Conservation (phyloP, 2,113 vertebrate genomes). For the Zosterops japonicus region DNA sequence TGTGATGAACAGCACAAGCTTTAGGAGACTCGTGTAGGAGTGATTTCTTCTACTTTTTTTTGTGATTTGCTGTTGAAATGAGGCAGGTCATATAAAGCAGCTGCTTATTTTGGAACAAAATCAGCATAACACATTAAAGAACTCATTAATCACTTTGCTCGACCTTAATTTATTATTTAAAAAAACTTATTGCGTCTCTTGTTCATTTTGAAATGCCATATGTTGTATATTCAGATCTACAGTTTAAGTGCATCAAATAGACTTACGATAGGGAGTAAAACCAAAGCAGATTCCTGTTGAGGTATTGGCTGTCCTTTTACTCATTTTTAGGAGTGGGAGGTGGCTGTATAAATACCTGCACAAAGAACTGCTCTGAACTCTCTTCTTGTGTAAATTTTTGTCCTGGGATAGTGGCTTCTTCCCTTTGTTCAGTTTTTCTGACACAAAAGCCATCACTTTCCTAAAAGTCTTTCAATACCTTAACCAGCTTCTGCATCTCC, state of each 20-base stretch:
- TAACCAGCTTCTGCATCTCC: not conserved
- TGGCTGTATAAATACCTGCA: not conserved
- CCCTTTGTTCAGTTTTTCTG: not conserved
- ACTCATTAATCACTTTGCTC: constrained; percentile 22
- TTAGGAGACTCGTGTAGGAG: not conserved
- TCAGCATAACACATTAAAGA: constrained; percentile 20
- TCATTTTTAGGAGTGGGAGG: not conserved
- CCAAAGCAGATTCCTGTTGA: not conserved
- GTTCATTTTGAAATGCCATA: not conserved
- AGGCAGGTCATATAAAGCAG: constrained; percentile 43
- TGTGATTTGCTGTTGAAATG: constrained; percentile 38
- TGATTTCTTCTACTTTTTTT: constrained; percentile 13
- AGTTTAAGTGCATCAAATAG: not conserved
- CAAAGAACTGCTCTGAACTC: not conserved
- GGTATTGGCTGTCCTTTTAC: not conserved
- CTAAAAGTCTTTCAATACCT: not conserved
- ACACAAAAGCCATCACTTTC: not conserved
- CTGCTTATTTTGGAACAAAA: constrained; percentile 49
- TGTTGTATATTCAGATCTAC: not conserved
- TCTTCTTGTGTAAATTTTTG: not conserved
- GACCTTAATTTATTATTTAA: not conserved
- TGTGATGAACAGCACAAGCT: constrained; percentile 11
- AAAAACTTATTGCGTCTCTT: not conserved
- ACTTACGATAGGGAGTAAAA: not conserved
- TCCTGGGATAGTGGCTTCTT: not conserved